Base-by-base conservation (phyloP, 2,113 vertebrate genomes). In the Recurvirostra avosetta region DNA sequence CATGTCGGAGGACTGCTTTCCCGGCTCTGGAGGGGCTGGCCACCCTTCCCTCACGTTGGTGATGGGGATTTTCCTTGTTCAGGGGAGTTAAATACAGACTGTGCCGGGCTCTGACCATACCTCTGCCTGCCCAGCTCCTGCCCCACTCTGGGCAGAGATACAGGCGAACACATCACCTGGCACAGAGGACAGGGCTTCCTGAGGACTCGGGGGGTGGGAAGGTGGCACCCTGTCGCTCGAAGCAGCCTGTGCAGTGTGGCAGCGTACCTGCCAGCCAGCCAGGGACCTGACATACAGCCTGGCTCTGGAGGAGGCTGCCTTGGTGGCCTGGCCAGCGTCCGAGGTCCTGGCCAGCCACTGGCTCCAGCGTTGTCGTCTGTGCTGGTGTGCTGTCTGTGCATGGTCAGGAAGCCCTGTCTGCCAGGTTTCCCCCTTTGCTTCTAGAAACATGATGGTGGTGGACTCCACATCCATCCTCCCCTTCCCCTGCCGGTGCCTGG, bases 161-260 rank as follows among this genome's bases (percentile, higher is more conserved):
- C 4, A 29, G 52, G 12, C 18, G 50, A 8, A 50, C 8, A 22
- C 1, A 2, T 68, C 38, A 27, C 25, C 27, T 49, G 66, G 61
- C 21, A 63, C 41, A 34, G 6, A 25, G 30, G 18, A 43, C 0
- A 5, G 21, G 36, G 9, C 8, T 72, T 14, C 26, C 15, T 11
- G 32, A 30, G 49, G 22, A 22, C 36, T 36, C 0, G 0, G 25
- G 13, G 21, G 6, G 4, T 27, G n/a, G 52, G 21, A 63, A 55
- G 36, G n/a, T 10, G 32, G 9, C 22, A 76, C 22, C 10, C 8
- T 1, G 0, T 12, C 6, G 1, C 19, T 61, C 2, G 4, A n/a
- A 82, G 20, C 27, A 55, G 26, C 41, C 65, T 23, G 34, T 50
- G 75, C 27, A 29, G 27, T 7, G 17, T 26, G 63, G 26, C 38